Percentiles rank a stretch among this genome's conserved stretches.
These are phyloP conservation scores for Crotalus horridus DNA, from an alignment of 2,113 vertebrate species.

Conservation along the genomic window DNA sequence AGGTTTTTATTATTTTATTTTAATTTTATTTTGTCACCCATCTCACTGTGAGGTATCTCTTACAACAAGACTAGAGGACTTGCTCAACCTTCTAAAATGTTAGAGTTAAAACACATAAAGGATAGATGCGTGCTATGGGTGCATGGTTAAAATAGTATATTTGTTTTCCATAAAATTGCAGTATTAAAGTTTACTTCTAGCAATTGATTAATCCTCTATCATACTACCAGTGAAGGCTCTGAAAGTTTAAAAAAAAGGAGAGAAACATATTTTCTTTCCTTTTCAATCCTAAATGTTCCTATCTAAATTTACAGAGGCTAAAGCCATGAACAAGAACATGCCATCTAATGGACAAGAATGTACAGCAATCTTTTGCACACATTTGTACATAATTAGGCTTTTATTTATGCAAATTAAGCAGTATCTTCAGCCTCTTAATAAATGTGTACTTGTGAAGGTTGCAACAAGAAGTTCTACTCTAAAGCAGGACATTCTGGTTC, in stretches of 20 bases:
- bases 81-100: neutral
- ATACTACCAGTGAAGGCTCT: neutral
- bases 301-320: neutral
- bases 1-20: too few relatives aligned
- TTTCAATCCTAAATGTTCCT: neutral
- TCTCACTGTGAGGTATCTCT: too few relatives aligned
- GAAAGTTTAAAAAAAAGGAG: neutral
- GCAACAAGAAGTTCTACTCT: neutral
- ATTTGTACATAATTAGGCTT: neutral
- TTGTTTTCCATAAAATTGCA: neutral
- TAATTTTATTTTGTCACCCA: too few relatives aligned
- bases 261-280: neutral
- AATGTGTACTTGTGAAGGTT: neutral
- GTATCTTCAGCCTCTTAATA: neutral
- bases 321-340: neutral
- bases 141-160: neutral
- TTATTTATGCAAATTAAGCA: neutral
- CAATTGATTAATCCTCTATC: too few relatives aligned
- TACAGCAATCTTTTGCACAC: too few relatives aligned
- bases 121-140: neutral
- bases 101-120: neutral
- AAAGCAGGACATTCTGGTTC: neutral
- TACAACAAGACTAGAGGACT: neutral
- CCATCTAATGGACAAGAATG: neutral
- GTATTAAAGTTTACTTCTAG: neutral